These are phyloP conservation scores for Bimastos eiseni DNA, from an alignment of 2,888 invertebrate genomes.

Conservation along the genomic window DNA sequence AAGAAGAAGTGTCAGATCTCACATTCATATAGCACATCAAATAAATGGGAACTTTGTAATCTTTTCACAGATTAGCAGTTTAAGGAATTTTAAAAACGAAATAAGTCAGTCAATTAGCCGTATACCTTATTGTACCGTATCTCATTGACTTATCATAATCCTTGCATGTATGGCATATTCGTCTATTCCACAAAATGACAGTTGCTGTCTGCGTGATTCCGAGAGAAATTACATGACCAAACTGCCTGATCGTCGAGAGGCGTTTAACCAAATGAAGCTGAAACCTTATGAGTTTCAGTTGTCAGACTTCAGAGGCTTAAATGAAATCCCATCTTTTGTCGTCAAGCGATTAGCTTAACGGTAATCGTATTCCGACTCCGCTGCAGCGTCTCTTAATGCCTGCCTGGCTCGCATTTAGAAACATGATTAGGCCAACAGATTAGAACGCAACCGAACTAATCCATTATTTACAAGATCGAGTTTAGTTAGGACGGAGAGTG, in stretches of 20 bases:
- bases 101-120: background rate
- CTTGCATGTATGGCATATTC: too few species aligned
- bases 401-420: background rate
- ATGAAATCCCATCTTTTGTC: background rate
- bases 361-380: background rate
- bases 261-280: background rate
- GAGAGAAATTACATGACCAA: background rate
- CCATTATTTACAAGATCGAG: background rate
- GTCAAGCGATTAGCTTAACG: background rate
- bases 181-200: background rate
- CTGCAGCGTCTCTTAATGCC: background rate
- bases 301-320: background rate
- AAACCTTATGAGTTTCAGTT: background rate
- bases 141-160: too few species aligned
- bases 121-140: background rate
- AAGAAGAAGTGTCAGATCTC: too few species aligned
- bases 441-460: background rate
- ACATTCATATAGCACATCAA: too few species aligned
- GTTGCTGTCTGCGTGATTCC: background rate
- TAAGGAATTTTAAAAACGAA: too few species aligned
- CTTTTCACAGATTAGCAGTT: too few species aligned
- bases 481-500: background rate
- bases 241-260: background rate
- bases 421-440: background rate
- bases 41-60: too few species aligned